Conservation (phyloP, 2,113 vertebrate genomes). For the Acrocephalus kingi region DNA sequence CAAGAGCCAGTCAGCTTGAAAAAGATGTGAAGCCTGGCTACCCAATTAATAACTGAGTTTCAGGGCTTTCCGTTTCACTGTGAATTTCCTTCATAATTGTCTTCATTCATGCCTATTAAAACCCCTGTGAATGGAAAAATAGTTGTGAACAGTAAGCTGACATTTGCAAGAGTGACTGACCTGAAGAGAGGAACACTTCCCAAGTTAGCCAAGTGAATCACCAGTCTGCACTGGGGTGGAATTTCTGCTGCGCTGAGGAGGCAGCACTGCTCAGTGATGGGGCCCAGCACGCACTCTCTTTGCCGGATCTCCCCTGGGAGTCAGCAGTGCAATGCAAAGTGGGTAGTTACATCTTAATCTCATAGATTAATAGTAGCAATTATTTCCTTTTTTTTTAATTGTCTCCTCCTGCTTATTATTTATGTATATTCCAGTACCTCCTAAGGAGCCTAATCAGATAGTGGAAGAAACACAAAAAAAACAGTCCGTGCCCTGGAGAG, state of each 20-base stretch:
- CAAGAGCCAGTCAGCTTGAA: background rate
- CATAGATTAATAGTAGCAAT: slow-evolving; percentile 59
- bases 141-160: slow-evolving; percentile 4
- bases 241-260: background rate
- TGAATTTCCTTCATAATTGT: slow-evolving; percentile 8
- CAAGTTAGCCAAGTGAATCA: background rate
- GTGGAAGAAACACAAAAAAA: background rate
- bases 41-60: background rate
- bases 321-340: background rate
- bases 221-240: background rate
- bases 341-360: slow-evolving; percentile 44
- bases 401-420: slow-evolving; percentile 52
- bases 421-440: slow-evolving; percentile 57
- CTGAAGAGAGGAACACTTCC: background rate
- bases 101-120: background rate
- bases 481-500: background rate
- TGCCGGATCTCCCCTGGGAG: background rate
- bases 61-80: background rate
- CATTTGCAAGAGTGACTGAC: slow-evolving; percentile 6
- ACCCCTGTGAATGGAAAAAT: background rate
- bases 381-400: slow-evolving; percentile 22
- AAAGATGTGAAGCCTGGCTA: background rate
- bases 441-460: slow-evolving; percentile 52
- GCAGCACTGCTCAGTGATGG: background rate
- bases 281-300: background rate